Evolutionary conservation across 1,140 invertebrate species (phyloP), one percentile per base, ranked within the genome.

Genomic region (Alviniconcha marisindica): DNA sequence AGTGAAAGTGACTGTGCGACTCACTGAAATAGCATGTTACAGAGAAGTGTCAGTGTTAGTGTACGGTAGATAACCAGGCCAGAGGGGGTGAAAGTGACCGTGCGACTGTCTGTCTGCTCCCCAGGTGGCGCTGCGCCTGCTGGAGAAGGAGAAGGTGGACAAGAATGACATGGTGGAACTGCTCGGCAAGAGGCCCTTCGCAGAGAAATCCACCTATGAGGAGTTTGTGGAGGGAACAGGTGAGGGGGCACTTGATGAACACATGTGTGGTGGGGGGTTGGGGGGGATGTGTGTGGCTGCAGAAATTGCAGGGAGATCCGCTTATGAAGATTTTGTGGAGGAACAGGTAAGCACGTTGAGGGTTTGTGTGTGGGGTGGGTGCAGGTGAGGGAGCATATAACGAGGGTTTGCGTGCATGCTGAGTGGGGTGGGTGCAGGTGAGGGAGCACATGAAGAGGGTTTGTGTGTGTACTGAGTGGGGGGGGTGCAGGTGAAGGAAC

Each of bases 181-280:
- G 10, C 94, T 99, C 3, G 99, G 99, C 7, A 94, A 95, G 66
- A 94, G 99, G 87, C 99, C 99, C 0, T 99, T 99, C 95, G 96
- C 96, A 40, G 99, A 99, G 94, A 99, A 99, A 94, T 98, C 98
- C 24, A 99, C 99, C 7, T 99, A 99, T 91, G 99, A 99, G 94
- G 97, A 99, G 91, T 99, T 99, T 94, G 99, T 99, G 0, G 98
- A 98, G 94, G 99, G 98, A 0, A 99, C 99, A 21, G 99, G 99
- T 93, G 88, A 77, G 66, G 33, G 71, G 21, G 31, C n/a, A n/a
- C n/a, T n/a, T n/a, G n/a, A n/a, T n/a, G 21, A 5, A 60, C 21
- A n/a, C 28, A 60, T 5, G 28, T 1, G 12, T 24, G 5, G 54
- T n/a, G 21, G 28, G 21, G 28, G 54, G 21, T 21, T n/a, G 28